Base-by-base conservation (phyloP, 1,140 invertebrate species). In the silkworm (Bombyx mori) region DNA sequence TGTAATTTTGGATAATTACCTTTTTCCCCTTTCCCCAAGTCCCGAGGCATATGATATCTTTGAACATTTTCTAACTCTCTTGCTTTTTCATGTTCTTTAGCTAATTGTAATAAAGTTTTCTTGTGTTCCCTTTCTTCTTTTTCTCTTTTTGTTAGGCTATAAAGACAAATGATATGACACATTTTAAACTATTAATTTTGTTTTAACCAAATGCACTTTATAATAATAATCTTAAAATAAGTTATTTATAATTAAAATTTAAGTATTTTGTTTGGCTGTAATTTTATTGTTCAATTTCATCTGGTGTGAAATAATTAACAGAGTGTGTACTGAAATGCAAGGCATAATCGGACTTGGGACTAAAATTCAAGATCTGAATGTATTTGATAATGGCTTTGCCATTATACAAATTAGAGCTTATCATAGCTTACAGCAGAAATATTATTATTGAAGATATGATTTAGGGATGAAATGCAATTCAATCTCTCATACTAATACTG, bases 51-150 rank as follows among this genome's bases (percentile, higher is more conserved):
- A 69, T 93, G 93, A 89, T 99, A 99, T 7, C 98, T 88, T 67
- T 98, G 95, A 5, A 97, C 92, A 76, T 94, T 95, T 89, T 99
- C 96, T 50, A 98, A 79, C 76, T 98, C 96, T 64, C 94, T 89
- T 6, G 98, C 98, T 80, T 94, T 93, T 76, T 98, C 96, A 92
- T 99, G 97, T 88, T 99, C 96, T 82, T 97, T 97, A 2, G 98
- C 98, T 52, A 99, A 89, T 69, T 94, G 89, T 3, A 99, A 82
- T 46, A 99, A 88, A 68, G 94, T 96, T 77, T 97, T 98, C 77
- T 99, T 98, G 75, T 98, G 96, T 60, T 96, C 91, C 22, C 96
- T 86, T 60, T 98, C 95, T 66, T 89, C 90, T 63, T 91, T 92
- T 80, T 99, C 98, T 61, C 91, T 86, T 71, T 95, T 91, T 8